Conservation (phyloP, 2,797 vertebrate species). For the Rhynchotus rufescens region DNA sequence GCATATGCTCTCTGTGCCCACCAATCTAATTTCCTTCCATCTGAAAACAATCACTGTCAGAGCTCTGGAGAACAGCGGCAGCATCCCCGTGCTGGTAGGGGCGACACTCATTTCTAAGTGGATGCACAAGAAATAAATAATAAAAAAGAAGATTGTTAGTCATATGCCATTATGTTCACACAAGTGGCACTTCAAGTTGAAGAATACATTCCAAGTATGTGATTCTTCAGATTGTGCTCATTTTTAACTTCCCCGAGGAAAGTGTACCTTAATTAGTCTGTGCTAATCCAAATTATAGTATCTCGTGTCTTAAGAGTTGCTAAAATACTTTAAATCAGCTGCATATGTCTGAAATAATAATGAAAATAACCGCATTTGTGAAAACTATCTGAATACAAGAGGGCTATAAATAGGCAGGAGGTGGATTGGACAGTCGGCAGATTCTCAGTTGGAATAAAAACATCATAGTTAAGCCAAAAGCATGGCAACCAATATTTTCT, state of each 20-base stretch:
- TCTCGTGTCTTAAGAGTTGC: conserved; percentile 65
- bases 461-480: conserved; percentile 77
- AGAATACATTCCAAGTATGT: conserved; percentile 49
- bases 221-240: conserved; percentile 17
- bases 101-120: conserved; percentile 1
- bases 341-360: conserved; percentile 56
- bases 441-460: conserved; percentile 79
- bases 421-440: conserved; percentile 77
- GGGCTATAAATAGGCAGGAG: conserved; percentile 77
- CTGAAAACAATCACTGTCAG: conserved; percentile 36
- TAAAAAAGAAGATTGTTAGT: conserved; percentile 9
- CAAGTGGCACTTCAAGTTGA: conserved; percentile 51
- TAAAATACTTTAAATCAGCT: conserved; percentile 71
- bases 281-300: conserved; percentile 65
- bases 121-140: not conserved
- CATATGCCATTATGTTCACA: conserved; percentile 40
- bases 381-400: conserved; percentile 64
- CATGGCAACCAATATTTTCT: conserved; percentile 79
- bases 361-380: conserved; percentile 64
- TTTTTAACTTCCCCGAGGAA: conserved; percentile 64
- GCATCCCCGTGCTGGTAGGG: conserved; percentile 2
- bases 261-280: conserved; percentile 67
- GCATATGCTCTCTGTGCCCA: conserved; percentile 1
- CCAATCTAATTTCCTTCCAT: conserved; percentile 51
- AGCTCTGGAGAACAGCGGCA: conserved; percentile 26